Conservation (phyloP, 2,797 vertebrate genomes). For the Sebastolobus altivelis region DNA sequence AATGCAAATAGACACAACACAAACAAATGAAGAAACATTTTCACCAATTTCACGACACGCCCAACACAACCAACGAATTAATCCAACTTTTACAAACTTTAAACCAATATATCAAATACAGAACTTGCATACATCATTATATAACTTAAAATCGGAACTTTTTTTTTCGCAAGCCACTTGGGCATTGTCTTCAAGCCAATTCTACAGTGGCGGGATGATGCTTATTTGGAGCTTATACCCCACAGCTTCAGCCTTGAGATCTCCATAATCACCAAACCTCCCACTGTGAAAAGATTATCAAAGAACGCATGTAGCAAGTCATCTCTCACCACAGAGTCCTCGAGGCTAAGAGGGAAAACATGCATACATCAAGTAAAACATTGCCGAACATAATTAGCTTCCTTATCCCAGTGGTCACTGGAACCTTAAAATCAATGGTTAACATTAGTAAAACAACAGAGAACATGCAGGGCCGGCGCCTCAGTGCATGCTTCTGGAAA, state of each 20-base stretch:
- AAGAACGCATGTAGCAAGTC: conserved; percentile 79
- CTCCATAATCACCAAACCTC: conserved; percentile 83
- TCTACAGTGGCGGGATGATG: conserved; percentile 47
- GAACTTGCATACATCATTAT: conserved; percentile 6
- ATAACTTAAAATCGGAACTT: conserved; percentile 10
- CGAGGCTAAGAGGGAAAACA: conserved; percentile 77
- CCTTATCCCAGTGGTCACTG: conserved; percentile 80
- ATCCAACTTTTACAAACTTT: conserved; percentile 19
- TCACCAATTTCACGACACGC: too few relatives aligned
- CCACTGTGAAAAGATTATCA: conserved; percentile 83
- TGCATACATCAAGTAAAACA: conserved; percentile 83
- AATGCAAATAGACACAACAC: not conserved
- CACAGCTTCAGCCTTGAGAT: conserved; percentile 78
- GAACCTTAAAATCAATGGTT: conserved; percentile 78
- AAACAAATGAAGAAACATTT: not conserved
- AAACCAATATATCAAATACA: conserved; percentile 6
- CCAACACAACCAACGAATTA: rapidly evolving
- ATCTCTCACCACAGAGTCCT: conserved; percentile 79
- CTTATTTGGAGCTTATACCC: conserved; percentile 69
- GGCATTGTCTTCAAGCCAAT: conserved; percentile 45
- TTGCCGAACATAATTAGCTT: conserved; percentile 79
- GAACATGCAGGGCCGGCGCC: conserved; percentile 30
- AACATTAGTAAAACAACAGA: conserved; percentile 76
- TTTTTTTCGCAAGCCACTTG: conserved; percentile 29
- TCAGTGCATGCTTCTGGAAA: conserved; percentile 34